Conservation (phyloP, 2,888 invertebrate genomes). For the Steinernema carpocapsae region DNA sequence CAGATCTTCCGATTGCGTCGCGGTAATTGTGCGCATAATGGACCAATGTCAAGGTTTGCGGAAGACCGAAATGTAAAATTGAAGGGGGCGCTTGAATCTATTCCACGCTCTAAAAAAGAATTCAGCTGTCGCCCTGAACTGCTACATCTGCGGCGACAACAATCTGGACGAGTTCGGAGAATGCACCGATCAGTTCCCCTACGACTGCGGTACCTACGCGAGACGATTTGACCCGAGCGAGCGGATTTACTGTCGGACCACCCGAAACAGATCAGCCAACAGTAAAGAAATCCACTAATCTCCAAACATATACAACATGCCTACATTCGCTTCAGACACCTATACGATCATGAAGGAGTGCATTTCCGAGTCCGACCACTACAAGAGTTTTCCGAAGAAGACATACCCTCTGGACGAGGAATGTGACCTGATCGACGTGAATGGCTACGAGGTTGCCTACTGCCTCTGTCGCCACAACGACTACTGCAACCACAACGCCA, state of each 20-base stretch:
- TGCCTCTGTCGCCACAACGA: conserved; percentile 52
- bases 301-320: too few relatives aligned
- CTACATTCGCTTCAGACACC: conserved; percentile 47
- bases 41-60: conserved; percentile 24
- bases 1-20: not conserved
- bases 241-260: conserved; percentile 60
- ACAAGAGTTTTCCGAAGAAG: conserved; percentile 57
- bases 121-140: conserved; percentile 49
- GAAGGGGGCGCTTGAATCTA: too few relatives aligned
- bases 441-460: conserved; percentile 58
- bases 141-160: conserved; percentile 58
- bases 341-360: conserved; percentile 67
- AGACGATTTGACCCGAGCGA: conserved; percentile 47
- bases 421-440: conserved; percentile 59
- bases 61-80: too few relatives aligned
- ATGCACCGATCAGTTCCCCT: conserved; percentile 57
- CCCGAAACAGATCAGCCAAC: conserved; percentile 51
- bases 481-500: conserved; percentile 56
- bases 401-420: conserved; percentile 59
- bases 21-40: conserved; percentile 24
- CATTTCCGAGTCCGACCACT: conserved; percentile 62
- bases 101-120: not conserved
- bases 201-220: conserved; percentile 52
- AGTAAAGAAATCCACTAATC: conserved; percentile 50
- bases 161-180: conserved; percentile 61